Percentiles rank a stretch among this genome's conserved stretches.
These are phyloP conservation scores for Sitobion miscanthi DNA, from an alignment of 1,140 invertebrate genomes.

Conservation along the genomic window DNA sequence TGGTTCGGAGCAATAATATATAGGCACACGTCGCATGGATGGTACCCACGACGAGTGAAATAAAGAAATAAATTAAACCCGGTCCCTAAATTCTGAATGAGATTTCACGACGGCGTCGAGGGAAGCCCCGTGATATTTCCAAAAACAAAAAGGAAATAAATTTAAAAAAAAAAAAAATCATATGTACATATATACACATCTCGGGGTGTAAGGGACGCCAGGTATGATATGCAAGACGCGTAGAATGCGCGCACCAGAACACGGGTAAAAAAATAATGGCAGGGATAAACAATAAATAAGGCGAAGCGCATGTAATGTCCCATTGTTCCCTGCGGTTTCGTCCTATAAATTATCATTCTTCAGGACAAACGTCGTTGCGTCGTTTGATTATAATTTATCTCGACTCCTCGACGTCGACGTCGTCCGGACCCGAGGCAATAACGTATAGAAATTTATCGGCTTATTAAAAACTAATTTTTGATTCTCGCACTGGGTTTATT, in stretches of 20 bases:
- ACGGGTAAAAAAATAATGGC: constrained; percentile 27
- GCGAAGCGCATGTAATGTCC: constrained; percentile 47
- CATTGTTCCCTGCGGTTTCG: constrained; percentile 56
- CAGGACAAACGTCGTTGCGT: constrained; percentile 46
- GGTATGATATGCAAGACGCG: background rate
- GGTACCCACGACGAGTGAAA: background rate
- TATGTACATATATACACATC: background rate
- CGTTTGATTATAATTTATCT: constrained; percentile 56
- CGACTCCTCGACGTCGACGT: background rate
- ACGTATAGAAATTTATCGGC: constrained; percentile 48
- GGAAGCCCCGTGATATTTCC: background rate
- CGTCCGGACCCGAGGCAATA: constrained; percentile 3
- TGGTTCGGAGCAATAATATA: no score
- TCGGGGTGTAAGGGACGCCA: background rate
- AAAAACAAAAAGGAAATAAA: constrained; percentile 41
- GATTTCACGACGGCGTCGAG: background rate
- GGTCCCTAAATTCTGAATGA: constrained; percentile 36
- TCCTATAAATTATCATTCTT: constrained; percentile 51
- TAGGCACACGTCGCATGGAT: no score
- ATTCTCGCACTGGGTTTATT: constrained; percentile 14
- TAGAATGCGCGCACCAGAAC: no score
- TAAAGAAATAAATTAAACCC: constrained; percentile 38
- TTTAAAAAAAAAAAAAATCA: background rate
- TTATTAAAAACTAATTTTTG: constrained; percentile 55
- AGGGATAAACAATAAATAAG: constrained; percentile 55